Percentiles rank a stretch among this genome's conserved stretches.
These are phyloP conservation scores for Spisula subtruncata DNA, from an alignment of 2,888 invertebrate species.

Conservation along the genomic window DNA sequence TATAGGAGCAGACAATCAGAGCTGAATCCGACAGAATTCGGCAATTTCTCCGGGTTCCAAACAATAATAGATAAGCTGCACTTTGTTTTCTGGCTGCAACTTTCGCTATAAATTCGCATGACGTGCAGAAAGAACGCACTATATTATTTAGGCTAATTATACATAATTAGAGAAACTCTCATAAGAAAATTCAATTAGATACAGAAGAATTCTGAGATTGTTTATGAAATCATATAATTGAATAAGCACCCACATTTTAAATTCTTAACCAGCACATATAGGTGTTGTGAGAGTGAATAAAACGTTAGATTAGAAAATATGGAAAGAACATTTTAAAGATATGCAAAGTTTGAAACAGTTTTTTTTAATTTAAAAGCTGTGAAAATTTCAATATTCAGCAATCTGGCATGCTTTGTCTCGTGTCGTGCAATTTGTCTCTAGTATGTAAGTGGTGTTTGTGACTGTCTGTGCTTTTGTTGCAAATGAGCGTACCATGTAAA, in stretches of 20 bases:
- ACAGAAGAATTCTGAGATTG: not conserved
- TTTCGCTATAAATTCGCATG: not conserved
- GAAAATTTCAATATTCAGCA: too few relatives aligned
- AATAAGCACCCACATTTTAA: not conserved
- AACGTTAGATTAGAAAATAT: not conserved
- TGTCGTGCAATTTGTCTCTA: too few relatives aligned
- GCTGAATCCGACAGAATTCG: not conserved
- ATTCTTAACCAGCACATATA: not conserved
- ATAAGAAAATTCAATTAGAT: constrained; percentile 20
- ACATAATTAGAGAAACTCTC: not conserved
- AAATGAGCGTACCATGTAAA: too few relatives aligned
- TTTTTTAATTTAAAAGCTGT: too few relatives aligned
- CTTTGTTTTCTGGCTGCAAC: not conserved
- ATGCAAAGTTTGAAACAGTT: too few relatives aligned
- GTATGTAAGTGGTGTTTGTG: too few relatives aligned
- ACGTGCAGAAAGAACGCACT: not conserved
- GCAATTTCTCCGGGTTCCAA: not conserved
- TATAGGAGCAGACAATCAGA: not conserved
- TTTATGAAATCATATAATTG: constrained; percentile 15
- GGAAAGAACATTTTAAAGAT: too few relatives aligned
- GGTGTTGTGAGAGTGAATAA: not conserved
- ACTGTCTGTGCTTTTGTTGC: too few relatives aligned
- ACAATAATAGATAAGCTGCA: not conserved
- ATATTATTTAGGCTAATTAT: constrained; percentile 18
- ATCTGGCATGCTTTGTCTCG: too few relatives aligned